Base-by-base conservation (phyloP, 2,797 vertebrate genomes). In the Centropyge bicolor region DNA sequence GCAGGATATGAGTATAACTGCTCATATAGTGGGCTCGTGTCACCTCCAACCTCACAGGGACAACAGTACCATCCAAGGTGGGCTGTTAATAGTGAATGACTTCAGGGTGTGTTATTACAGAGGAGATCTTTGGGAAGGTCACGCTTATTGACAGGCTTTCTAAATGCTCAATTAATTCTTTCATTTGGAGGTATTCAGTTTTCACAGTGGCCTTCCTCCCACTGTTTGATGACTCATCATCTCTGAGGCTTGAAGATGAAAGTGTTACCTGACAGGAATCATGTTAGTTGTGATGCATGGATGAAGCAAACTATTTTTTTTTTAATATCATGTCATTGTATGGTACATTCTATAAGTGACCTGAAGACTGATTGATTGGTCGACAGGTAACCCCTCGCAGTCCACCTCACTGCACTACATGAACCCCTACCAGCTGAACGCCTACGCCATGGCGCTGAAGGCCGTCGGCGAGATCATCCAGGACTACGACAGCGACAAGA, bases 351-450 rank as follows among this genome's bases (percentile, higher is more conserved):
- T 3, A 11, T 0, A 73, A 36, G 8, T 52, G 16, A 80, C 55
- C 19, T 46, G 0, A 5, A 38, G 46, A 79, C 57, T 67, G 60
- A 62, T 57, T 60, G 14, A 80, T 81, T 61, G 65, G 36, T 74
- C 65, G 48, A 82, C 82, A 89, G 97, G 98, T 72, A 98, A 98
- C 91, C 98, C 98, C 0, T 98, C 97, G 0, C 98, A 99, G 92
- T 97, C 98, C 86, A 98, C 98, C 0, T 99, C 98, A 0, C 95
- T 98, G 72, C 98, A 99, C 94, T 99, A 99, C 92, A 97, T 99
- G 97, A 99, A 97, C 85, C 98, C 98, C 2, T 99, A 98, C 95
- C 98, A 99, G 95, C 95, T 98, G 90, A 99, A 98, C 0, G 98
- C 98, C 72, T 99, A 99, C 0, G 96, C 97, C 48, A 96, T 99